These are phyloP conservation scores for Drosophila chauvacae DNA, from an alignment of 1,140 invertebrate genomes.

Conservation along the genomic window DNA sequence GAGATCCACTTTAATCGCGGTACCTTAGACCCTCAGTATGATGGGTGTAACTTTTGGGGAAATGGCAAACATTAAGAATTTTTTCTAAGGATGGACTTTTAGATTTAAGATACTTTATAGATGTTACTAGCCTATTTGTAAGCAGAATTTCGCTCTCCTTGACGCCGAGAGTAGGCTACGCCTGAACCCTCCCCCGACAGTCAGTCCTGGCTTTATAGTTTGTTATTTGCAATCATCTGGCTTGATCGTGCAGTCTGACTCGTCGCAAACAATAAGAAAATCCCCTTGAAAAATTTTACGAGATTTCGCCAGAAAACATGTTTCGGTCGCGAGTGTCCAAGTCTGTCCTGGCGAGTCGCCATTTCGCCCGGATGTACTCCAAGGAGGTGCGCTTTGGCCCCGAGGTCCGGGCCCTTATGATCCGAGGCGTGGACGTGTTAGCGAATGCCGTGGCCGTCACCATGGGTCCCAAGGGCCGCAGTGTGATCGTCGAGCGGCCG, in stretches of 20 bases:
- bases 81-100: no score
- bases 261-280: background rate
- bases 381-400: conserved; percentile 98
- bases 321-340: conserved; percentile 54
- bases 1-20: conserved; percentile 17
- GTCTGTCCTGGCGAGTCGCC: conserved; percentile 24
- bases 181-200: no score
- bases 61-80: background rate
- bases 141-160: no score
- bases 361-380: conserved; percentile 44
- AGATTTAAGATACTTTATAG: background rate
- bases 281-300: background rate
- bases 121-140: no score
- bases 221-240: background rate
- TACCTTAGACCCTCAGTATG: background rate
- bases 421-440: conserved; percentile 98
- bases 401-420: conserved; percentile 97
- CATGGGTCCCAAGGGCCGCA: conserved; percentile 99
- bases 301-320: conserved; percentile 25
- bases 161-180: background rate
- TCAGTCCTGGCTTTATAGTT: background rate
- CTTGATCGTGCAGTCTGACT: background rate
- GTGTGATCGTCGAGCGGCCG: conserved; percentile 99
- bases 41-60: background rate
- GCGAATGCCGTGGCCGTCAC: conserved; percentile 99